These are phyloP conservation scores for Antedon mediterranea DNA, from an alignment of 53 echinoderm and acorn worm species.

Conservation along the genomic window DNA sequence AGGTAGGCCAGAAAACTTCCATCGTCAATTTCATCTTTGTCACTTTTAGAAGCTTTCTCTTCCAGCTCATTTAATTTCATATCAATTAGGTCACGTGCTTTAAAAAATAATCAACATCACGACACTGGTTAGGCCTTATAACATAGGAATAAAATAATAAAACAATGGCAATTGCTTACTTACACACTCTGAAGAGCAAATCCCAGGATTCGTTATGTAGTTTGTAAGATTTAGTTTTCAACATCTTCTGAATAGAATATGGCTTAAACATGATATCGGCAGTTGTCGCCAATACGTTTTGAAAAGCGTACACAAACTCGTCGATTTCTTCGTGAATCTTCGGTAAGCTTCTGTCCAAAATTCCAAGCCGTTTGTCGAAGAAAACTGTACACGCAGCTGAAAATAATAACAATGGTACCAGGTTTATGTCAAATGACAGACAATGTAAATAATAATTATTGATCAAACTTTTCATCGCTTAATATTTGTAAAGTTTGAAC, in stretches of 20 bases:
- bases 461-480: no score
- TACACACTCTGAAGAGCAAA: constrained; percentile 9
- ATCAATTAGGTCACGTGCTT: background rate
- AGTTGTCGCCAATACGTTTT: background rate
- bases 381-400: background rate
- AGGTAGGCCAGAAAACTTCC: constrained; percentile 12
- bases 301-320: background rate
- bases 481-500: no score
- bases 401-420: background rate
- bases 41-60: background rate
- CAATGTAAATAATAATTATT: no score
- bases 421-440: no score
- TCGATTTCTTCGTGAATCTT: background rate
- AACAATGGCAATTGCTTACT: background rate
- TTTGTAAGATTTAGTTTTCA: constrained; percentile 1
- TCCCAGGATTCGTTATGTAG: constrained; percentile 6
- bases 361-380: background rate
- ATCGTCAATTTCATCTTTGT: background rate
- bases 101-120: no score
- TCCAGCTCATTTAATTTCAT: background rate
- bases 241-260: background rate
- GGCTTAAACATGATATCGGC: background rate
- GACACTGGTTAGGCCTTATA: no score
- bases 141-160: no score
- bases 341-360: background rate